Conservation (phyloP, 2,797 vertebrate genomes). For the Falco concolor region DNA sequence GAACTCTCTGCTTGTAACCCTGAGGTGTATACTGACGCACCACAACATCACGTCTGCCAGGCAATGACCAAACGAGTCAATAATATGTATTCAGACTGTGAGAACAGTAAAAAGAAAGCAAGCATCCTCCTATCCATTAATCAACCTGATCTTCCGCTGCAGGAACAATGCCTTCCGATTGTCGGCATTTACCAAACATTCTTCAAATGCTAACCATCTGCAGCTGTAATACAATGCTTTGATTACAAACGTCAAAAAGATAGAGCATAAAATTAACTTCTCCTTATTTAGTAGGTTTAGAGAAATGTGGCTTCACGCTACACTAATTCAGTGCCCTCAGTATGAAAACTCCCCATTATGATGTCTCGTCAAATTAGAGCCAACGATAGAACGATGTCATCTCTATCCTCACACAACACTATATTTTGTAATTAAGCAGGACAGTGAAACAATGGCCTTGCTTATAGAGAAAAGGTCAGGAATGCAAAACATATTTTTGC, state of each 20-base stretch:
- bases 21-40: not conserved
- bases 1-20: not conserved
- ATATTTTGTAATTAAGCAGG: slow-evolving; percentile 57
- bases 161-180: slow-evolving; percentile 16
- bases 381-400: slow-evolving; percentile 18
- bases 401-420: slow-evolving; percentile 25
- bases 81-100: fast-evolving
- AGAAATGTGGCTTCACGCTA: slow-evolving; percentile 53
- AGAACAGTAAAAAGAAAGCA: not conserved
- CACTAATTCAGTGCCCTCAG: slow-evolving; percentile 64
- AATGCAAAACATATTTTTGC: slow-evolving; percentile 40
- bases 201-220: slow-evolving; percentile 62
- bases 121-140: slow-evolving; percentile 1
- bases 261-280: slow-evolving; percentile 73
- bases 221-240: slow-evolving; percentile 60
- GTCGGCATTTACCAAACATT: slow-evolving; percentile 28
- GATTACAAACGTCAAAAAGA: slow-evolving; percentile 73
- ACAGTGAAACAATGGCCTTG: slow-evolving; percentile 57
- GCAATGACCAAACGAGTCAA: not conserved
- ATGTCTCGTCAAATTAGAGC: slow-evolving; percentile 65
- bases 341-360: slow-evolving; percentile 60
- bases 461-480: slow-evolving; percentile 62
- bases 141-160: not conserved
- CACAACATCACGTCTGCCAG: not conserved
- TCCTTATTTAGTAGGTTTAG: slow-evolving; percentile 63